A percentile compares a stretch with the other conserved stretches of the same genome.
Conservation (phyloP, 2,113 vertebrate species). For the Archilochus colubris region DNA sequence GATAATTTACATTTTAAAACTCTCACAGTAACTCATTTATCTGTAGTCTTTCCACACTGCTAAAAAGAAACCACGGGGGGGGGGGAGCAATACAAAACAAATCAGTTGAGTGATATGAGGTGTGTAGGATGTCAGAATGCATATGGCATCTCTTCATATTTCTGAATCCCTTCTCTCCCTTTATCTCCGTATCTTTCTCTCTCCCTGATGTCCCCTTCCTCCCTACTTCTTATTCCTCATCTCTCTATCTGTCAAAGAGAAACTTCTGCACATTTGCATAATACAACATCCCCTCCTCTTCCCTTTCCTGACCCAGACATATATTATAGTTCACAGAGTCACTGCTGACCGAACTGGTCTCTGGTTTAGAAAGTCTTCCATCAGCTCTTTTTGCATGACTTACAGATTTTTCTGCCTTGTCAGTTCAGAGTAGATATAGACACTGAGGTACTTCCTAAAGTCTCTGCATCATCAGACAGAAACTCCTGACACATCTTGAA, state of each 20-base stretch:
- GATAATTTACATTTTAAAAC: background rate
- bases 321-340: background rate
- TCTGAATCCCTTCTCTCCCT: background rate
- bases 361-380: background rate
- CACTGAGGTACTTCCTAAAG: background rate
- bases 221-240: background rate
- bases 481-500: background rate
- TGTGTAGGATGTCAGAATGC: background rate
- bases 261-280: background rate
- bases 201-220: rapidly evolving
- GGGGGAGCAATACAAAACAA: background rate
- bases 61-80: background rate
- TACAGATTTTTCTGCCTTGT: background rate
- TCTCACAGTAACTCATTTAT: background rate
- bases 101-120: background rate
- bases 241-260: background rate
- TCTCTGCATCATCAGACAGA: background rate
- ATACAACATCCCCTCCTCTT: background rate
- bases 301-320: background rate
- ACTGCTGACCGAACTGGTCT: background rate
- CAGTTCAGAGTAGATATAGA: background rate
- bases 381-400: background rate
- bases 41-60: background rate
- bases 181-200: background rate
- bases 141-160: background rate